These are phyloP conservation scores for Chymomyza procnemis DNA, from an alignment of 2,888 invertebrate species.

Conservation along the genomic window DNA sequence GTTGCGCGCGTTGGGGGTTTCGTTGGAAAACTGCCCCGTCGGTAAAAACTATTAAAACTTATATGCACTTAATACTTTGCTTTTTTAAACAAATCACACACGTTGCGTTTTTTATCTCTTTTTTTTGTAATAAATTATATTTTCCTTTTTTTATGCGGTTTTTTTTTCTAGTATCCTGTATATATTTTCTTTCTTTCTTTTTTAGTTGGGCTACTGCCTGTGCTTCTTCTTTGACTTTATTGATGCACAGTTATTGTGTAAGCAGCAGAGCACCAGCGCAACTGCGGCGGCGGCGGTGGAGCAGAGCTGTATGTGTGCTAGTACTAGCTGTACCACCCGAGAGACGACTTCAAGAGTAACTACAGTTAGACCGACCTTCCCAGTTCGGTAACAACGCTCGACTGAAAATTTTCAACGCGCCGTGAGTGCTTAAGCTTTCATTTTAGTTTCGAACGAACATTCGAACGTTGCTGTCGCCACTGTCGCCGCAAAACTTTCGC, in stretches of 20 bases:
- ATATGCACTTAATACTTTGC: conserved; percentile 52
- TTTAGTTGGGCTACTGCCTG: conserved; percentile 30
- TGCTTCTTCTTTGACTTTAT: conserved; percentile 69
- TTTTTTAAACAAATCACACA: conserved; percentile 65
- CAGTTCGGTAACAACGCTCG: conserved; percentile 78
- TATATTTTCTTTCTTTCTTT: too few species aligned
- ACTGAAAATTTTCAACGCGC: conserved; percentile 76
- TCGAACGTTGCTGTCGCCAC: conserved; percentile 19
- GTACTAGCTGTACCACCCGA: conserved; percentile 70
- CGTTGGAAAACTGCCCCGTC: conserved; percentile 65
- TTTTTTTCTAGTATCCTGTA: conserved; percentile 47
- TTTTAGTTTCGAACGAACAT: conserved; percentile 23
- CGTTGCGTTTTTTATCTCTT: conserved; percentile 38
- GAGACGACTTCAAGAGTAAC: conserved; percentile 69
- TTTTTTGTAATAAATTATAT: neutral
- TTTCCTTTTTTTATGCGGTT: conserved; percentile 18
- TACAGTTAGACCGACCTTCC: conserved; percentile 77
- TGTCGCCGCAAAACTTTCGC: conserved; percentile 9
- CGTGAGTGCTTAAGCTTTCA: conserved; percentile 76
- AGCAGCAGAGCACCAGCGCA: conserved; percentile 64
- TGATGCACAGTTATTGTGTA: conserved; percentile 75
- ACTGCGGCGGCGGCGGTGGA: conserved; percentile 63
- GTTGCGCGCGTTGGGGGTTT: conserved; percentile 48
- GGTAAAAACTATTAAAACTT: conserved; percentile 50
- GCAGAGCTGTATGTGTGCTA: conserved; percentile 59